phyloP scores from a whole-genome alignment of 2,113 vertebrate species.

The Xiphias gladius region DNA sequence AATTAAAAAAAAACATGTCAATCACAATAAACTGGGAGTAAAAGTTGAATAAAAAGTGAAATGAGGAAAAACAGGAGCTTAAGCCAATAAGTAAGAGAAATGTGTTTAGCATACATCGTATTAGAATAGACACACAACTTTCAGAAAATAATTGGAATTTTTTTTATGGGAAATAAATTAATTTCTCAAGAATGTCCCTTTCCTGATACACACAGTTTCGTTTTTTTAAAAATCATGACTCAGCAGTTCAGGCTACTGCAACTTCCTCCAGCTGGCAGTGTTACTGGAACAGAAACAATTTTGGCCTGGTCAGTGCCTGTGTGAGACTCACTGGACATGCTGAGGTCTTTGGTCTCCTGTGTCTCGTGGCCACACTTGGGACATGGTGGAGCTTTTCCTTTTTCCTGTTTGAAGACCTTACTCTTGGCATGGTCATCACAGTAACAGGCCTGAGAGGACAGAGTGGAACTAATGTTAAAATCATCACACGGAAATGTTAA shows the following conservation, averaged over 20 bases:
- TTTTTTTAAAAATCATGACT: constrained; percentile 24
- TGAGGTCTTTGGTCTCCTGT: constrained; percentile 97
- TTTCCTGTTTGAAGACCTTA: constrained; percentile 98
- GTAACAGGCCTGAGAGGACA: constrained; percentile 90
- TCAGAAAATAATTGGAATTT: too few species aligned
- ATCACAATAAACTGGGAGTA: too few species aligned
- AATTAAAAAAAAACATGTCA: neutral
- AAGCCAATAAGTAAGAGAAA: too few species aligned
- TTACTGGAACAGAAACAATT: neutral
- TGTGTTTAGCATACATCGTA: too few species aligned
- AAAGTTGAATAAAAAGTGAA: too few species aligned
- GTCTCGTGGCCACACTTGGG: constrained; percentile 98
- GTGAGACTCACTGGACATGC: constrained; percentile 97
- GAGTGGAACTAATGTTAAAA: neutral
- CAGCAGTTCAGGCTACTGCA: neutral
- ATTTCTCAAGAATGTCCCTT: neutral
- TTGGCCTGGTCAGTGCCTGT: too few species aligned
- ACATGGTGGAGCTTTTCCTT: constrained; percentile 94
- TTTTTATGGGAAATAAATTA: neutral
- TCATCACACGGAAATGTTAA: neutral
- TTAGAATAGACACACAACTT: too few species aligned
- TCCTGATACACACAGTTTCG: neutral
- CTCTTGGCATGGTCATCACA: constrained; percentile 97
- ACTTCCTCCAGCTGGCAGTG: constrained; percentile 15
- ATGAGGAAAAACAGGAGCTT: neutral